Base-by-base conservation (phyloP, 64 coral and sea anemone genomes). In the Anthopleura sola region DNA sequence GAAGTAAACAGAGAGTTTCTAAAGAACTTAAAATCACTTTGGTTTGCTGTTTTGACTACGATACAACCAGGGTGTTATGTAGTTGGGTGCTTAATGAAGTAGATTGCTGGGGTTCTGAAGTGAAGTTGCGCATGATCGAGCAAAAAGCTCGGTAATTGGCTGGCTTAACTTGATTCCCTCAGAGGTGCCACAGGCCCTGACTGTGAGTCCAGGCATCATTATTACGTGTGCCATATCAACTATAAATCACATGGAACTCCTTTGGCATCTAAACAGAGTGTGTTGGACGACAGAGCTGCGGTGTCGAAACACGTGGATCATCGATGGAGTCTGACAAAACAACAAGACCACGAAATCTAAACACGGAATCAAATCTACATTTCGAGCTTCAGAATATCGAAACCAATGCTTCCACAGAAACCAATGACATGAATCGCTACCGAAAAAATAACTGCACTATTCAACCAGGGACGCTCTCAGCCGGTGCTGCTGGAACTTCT, bases 401-500 rank as follows among this genome's bases (percentile, higher is more conserved):
- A 1, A 21, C 36, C 33, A 50, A 86, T 36, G 74, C 51, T 64
- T 85, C 47, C 66, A 68, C 85, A 78, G 44, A 81, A n/a, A 34
- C 77, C n/a, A 83, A 47, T 16, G 46, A 83, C n/a, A 87, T 87
- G 85, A 81, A 87, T 28, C 90, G 85, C n/a, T 39, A 51, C 37
- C 60, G 58, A 13, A 50, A 47, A 78, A 46, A 81, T 55, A 28
- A 80, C 49, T 71, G 66, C 9, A 37, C 69, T 39, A 85, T 87
- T 47, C 77, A 69, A 83, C 78, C 90, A 36, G 85, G 85, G 17
- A 87, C 38, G 13, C 21, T 46, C 28, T 32, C 84, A 24, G 37
- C 60, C 6, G 55, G 0, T 54, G 11, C 40, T 64, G 7, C 60
- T 28, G 37, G 2, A 9, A 79, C 31, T 10, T 36, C 20, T 18